These are phyloP conservation scores for Lypha dubia DNA, from an alignment of 2,888 invertebrate species.

Conservation along the genomic window DNA sequence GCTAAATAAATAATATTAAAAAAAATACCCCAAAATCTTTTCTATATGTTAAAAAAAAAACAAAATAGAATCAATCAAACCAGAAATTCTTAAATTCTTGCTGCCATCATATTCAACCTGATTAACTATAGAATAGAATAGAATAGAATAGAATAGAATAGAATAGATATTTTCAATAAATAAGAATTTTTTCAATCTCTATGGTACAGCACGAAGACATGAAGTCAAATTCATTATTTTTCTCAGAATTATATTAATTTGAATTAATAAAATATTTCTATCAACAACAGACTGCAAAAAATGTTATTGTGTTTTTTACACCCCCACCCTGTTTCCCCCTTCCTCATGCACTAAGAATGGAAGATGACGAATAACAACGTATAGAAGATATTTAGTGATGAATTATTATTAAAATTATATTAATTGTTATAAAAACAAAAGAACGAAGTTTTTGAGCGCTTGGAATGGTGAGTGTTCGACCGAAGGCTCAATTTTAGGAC, in stretches of 20 bases:
- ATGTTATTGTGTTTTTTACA: conserved; percentile 34
- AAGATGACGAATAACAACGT: neutral
- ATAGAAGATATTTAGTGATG: conserved; percentile 26
- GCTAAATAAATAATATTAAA: too few species aligned
- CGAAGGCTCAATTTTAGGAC: neutral
- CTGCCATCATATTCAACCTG: neutral
- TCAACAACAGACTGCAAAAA: conserved; percentile 36
- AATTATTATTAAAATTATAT: conserved; percentile 65
- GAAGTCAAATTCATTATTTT: conserved; percentile 38
- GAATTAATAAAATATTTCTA: conserved; percentile 81
- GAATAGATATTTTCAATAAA: conserved; percentile 26
- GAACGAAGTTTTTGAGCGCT: neutral
- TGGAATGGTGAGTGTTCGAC: neutral
- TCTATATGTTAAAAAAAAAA: neutral
- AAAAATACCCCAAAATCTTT: too few species aligned
- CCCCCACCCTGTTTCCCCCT: neutral
- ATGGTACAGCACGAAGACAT: neutral
- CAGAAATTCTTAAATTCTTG: neutral
- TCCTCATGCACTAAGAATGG: neutral
- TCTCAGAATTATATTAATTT: conserved; percentile 80
- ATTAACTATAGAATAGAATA: neutral
- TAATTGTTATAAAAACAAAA: conserved; percentile 37
- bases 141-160: too few species aligned
- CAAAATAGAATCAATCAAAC: conserved; percentile 8
- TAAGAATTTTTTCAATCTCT: conserved; percentile 20